Base-by-base conservation (phyloP, 2,888 invertebrate genomes). In the Branchellion lobata region DNA sequence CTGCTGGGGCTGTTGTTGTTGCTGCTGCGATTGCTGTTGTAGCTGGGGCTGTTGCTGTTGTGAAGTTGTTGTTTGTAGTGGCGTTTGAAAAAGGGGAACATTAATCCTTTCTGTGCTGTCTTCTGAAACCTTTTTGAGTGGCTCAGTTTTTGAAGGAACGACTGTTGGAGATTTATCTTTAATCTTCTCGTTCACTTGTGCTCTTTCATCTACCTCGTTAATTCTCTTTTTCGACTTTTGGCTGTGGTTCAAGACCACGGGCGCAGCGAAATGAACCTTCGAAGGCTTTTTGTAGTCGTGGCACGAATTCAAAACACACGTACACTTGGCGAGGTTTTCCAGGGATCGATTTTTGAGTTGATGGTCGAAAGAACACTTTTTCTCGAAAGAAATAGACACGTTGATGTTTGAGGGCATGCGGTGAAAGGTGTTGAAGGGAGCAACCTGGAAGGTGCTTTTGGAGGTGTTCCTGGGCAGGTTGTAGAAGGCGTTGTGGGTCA, bases 341-440 rank as follows among this genome's bases (percentile, higher is more conserved):
- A 57, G n/a, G n/a, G 61, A 57, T 57, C 61, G 21, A n/a, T 57
- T 57, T 57, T 57, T 57, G 21, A 57, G 21, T 57, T 57, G 61
- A n/a, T 57, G 61, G n/a, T 57, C 61, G 21, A 57, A 57, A n/a
- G 21, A n/a, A n/a, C 61, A 57, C n/a, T 57, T 57, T n/a, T 57
- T 57, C 21, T 24, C 61, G 61, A 57, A 57, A 57, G 61, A 57
- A 14, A 57, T 57, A 5, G 61, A 57, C 3, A 57, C 61, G 24
- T 57, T 57, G 61, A 57, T 57, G 24, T 57, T 57, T 3, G 61
- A 57, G 3, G 61, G 61, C 5, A 57, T 24, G 21, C 61, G 61
- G 24, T 57, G 61, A n/a, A 57, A 24, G 61, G 61, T 18, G 24
- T 57, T 57, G 21, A 18, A 57, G 21, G 61, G 61, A 18, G 61